Percentiles rank a stretch among this genome's conserved stretches.
Conservation (phyloP, 2,797 vertebrate genomes). For the Phrynocephalus vlangalii region DNA sequence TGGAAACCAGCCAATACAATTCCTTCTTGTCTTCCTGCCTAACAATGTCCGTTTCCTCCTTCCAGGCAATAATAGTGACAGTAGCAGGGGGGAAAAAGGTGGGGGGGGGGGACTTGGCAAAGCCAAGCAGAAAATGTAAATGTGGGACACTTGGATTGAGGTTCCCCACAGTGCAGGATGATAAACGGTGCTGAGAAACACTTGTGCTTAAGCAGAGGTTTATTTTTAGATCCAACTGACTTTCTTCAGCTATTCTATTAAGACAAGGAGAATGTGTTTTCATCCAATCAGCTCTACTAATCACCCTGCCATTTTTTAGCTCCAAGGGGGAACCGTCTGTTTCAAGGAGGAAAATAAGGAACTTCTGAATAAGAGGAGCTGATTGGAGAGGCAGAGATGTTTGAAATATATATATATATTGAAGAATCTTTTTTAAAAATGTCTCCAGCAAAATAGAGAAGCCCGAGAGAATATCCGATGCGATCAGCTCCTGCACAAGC, state of each 20-base stretch:
- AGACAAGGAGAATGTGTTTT: slow-evolving; percentile 6
- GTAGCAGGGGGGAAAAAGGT: neutral
- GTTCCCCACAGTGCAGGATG: slow-evolving; percentile 17
- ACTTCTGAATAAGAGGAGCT: slow-evolving; percentile 9
- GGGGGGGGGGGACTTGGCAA: neutral
- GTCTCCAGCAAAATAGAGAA: neutral
- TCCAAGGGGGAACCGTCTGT: neutral
- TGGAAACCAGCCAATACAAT: neutral
- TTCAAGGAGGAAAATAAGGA: slow-evolving; percentile 28
- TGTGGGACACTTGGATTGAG: neutral
- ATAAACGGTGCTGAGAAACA: slow-evolving; percentile 30
- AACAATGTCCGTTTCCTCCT: neutral
- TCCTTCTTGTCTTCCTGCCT: neutral
- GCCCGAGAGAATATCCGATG: neutral
- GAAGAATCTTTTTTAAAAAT: neutral
- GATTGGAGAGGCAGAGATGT: slow-evolving; percentile 7
- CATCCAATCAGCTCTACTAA: slow-evolving; percentile 29
- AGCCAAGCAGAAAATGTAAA: neutral
- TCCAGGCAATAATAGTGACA: neutral
- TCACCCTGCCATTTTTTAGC: slow-evolving; percentile 29
- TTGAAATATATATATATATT: neutral
- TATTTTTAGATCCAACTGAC: slow-evolving; percentile 40
- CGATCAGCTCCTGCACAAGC: neutral
- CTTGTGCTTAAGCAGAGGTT: slow-evolving; percentile 30
- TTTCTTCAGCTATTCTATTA: slow-evolving; percentile 26